phyloP scores from a whole-genome alignment of 2,113 vertebrate species.

The Oxyruncus cristatus region DNA sequence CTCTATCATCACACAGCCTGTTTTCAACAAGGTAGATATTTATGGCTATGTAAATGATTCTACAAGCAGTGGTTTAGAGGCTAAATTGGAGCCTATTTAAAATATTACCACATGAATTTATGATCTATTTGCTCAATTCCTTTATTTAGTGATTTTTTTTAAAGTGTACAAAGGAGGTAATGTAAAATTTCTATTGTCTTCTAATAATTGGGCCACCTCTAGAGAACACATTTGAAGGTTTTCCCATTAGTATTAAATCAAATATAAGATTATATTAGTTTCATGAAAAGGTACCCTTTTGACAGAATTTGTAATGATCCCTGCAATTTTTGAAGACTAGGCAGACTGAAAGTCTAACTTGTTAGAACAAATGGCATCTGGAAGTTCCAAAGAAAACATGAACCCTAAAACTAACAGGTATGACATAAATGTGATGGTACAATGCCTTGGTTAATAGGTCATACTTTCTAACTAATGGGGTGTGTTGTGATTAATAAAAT shows the following conservation, averaged over 20 bases:
- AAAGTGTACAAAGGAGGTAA: neutral
- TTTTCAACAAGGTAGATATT: neutral
- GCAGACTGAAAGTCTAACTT: neutral
- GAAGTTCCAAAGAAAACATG: neutral
- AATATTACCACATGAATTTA: neutral
- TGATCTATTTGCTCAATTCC: neutral
- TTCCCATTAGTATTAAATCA: neutral
- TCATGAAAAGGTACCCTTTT: neutral
- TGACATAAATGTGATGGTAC: neutral
- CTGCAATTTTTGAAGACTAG: neutral
- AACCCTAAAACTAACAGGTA: neutral
- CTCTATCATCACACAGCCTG: neutral
- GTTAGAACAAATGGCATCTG: neutral
- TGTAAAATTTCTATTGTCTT: neutral
- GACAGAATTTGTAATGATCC: neutral
- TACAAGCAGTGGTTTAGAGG: neutral
- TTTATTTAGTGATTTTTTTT: neutral
- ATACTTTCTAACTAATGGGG: neutral
- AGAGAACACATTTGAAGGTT: neutral
- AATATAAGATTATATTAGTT: neutral
- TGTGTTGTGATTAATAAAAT: neutral
- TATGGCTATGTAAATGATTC: neutral
- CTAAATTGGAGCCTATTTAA: neutral
- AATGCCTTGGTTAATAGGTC: slow-evolving; percentile 22
- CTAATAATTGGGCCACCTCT: neutral